Evolutionary conservation across 92 coral and sea anemone species (phyloP), one percentile per base, ranked within the genome.

Genomic region (Isaurus tuberculatus): DNA sequence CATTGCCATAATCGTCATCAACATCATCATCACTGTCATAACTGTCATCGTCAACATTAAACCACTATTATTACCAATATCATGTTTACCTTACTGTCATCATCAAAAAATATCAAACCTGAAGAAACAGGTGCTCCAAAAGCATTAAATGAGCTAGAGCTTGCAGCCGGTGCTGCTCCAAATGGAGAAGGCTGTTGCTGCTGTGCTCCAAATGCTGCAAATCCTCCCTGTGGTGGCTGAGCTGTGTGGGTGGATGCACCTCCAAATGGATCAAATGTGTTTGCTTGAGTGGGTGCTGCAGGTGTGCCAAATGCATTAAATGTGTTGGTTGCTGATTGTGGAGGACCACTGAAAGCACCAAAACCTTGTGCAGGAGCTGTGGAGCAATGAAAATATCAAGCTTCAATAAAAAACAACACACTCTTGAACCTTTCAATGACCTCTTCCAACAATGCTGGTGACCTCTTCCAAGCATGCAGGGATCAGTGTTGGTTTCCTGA

Each of bases 171-270:
- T 10, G 82, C 70, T 32, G 69, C 31, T 15, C 68, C 49, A 22
- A 57, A 58, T 2, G 51, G 70, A 2, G 88, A 70, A 23, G 61
- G 91, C 70, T 88, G 89, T 65, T 32, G 91, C 5, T 85, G 91
- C 20, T 90, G 92, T 23, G 88, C 75, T 30, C 94, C 94, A 90
- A 96, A 96, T 81, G 98, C 95, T 29, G 94, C 95, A 89, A 96
- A 96, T 28, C 96, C 92, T 70, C 91, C 80, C 74, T 87, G 95
- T 74, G 92, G 15, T 19, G 93, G 87, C 79, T 89, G 94, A 49
- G 89, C 93, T 51, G 92, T 91, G 60, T 90, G 96, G 22, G 91
- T 48, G 40, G 85, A 70, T 25, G 93, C 40, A 11, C 94, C 85
- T 22, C 97, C 94, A 90, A 94, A 94, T 20, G 89, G 92, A 89